Base-by-base conservation (phyloP, 1,140 invertebrate genomes). In the Nasonia longicornis region DNA sequence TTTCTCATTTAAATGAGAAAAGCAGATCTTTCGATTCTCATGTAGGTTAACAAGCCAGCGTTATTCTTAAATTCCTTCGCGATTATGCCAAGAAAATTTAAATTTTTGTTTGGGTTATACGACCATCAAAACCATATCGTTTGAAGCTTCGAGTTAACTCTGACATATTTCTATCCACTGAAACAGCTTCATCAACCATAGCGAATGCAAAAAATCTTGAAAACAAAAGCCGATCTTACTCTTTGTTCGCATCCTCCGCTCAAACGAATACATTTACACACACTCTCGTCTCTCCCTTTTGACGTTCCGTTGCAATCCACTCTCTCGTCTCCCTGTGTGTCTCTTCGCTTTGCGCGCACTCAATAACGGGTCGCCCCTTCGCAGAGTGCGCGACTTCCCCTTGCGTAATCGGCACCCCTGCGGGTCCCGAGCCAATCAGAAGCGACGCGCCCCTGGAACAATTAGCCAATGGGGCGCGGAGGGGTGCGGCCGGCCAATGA, bases 391-490 rank as follows among this genome's bases (percentile, higher is more conserved):
- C 52, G 52, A 58, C 52, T 45, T 52, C 45, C 72, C 72, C 71
- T 73, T 58, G 72, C n/a, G n/a, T 20, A 58, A 58, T 58, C 52
- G 52, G 48, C n/a, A 29, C 42, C 20, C 22, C 35, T 74, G 22
- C 22, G 7, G 52, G 0, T 20, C 38, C 14, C 12, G n/a, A 29
- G 52, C 80, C 80, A 81, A 81, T 81, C 45, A 31, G 48, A 67
- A n/a, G 29, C 22, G 66, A 14, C 67, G 42, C 72, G 67, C 67
- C 52, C 48, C 76, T 20, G 29, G 10, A 0, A 16, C 80, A 81
- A 81, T 81, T 81, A 81, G 74, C 80, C 80, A 81, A 81, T 81
- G 75, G 38, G 38, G 45, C 20, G 20, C 64, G 29, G 12, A 67
- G 67, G n/a, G 42, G 42, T 2, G 26, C 16, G 16, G 42, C 4